A percentile compares a stretch with the other conserved stretches of the same genome.
Conservation (phyloP, 1,140 invertebrate genomes). For the Dendroctonus valens region DNA sequence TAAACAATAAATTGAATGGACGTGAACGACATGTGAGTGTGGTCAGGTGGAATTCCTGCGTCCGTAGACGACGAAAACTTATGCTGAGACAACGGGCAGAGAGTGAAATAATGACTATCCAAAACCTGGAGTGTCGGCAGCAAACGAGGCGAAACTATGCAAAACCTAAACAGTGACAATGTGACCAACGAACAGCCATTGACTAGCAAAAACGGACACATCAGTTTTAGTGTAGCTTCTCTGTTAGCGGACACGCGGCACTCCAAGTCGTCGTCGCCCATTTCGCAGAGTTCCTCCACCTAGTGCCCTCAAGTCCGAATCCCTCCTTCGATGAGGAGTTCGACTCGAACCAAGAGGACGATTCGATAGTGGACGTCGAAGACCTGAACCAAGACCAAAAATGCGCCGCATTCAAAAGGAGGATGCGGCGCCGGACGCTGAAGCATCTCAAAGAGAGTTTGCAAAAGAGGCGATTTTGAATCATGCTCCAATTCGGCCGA, state of each 20-base stretch:
- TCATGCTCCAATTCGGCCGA: conserved; percentile 62
- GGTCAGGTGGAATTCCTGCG: conserved; percentile 3
- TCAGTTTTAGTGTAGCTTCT: conserved; percentile 69
- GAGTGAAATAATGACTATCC: conserved; percentile 51
- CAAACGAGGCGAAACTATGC: conserved; percentile 47
- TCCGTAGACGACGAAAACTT: conserved; percentile 11
- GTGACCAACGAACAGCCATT: conserved; percentile 36
- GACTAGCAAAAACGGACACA: conserved; percentile 51
- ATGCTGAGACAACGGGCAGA: conserved; percentile 46
- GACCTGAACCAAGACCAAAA: conserved; percentile 59
- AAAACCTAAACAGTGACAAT: conserved; percentile 54
- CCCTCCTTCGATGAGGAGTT: conserved; percentile 63
- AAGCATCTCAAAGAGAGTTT: conserved; percentile 40
- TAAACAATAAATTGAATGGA: not conserved
- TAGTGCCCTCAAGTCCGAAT: conserved; percentile 49
- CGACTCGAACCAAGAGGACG: conserved; percentile 65
- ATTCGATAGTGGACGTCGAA: conserved; percentile 67
- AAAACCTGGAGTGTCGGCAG: conserved; percentile 45
- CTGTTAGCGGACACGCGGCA: conserved; percentile 64
- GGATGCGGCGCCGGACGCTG: conserved; percentile 4
- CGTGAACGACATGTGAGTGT: conserved; percentile 25
- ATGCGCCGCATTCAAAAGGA: conserved; percentile 35
- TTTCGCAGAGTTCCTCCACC: conserved; percentile 46
- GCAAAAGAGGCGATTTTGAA: conserved; percentile 42
- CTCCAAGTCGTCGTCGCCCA: conserved; percentile 44